Base-by-base conservation (phyloP, 2,113 vertebrate species). In the Sceloporus tristichus region DNA sequence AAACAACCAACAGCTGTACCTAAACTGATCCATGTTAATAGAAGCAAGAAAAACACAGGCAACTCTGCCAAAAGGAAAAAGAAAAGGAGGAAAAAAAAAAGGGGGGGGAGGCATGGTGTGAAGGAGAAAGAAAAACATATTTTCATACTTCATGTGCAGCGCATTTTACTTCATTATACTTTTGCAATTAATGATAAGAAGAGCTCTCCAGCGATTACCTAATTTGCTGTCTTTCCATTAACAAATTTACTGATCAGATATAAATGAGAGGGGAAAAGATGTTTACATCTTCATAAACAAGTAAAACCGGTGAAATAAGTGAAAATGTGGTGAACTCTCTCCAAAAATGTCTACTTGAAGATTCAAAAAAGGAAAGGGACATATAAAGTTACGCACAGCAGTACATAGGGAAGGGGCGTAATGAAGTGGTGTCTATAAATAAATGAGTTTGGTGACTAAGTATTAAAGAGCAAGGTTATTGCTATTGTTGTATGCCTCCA, bases 1-100 rank as follows among this genome's bases (percentile, higher is more conserved):
- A 84, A 94, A 91, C 90, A 76, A 54, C 87, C 88, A 92, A 90
- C 90, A 94, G 90, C 94, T 94, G 89, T 34, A 85, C 82, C 79
- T 88, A 85, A 88, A 79, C 84, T 87, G 66, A 25, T 68, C 68
- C 38, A 29, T 2, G 5, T 79, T 90, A 82, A 73, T 90, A 87
- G 85, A 94, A 93, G 88, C 53, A 93, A 40, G 9, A 27, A n/a
- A 62, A 9, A 3, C 1, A 77, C 70, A 68, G 9, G 62, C 29
- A 93, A 86, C 68, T 85, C 77, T 91, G 87, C 85, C 74, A 85
- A 86, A 73, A 70, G n/a, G 48, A 48, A 48, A 48, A 48, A 48
- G 13, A 62, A 14, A 62, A 16, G 59, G 59, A 14, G 13, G 13
- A 2, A 59, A 13, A 76, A 34, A 73, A 56, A 19, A 23, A n/a